Evolutionary conservation across 1,140 invertebrate genomes (phyloP), one percentile per base, ranked within the genome.

Genomic region (Campoletis sonorensis): DNA sequence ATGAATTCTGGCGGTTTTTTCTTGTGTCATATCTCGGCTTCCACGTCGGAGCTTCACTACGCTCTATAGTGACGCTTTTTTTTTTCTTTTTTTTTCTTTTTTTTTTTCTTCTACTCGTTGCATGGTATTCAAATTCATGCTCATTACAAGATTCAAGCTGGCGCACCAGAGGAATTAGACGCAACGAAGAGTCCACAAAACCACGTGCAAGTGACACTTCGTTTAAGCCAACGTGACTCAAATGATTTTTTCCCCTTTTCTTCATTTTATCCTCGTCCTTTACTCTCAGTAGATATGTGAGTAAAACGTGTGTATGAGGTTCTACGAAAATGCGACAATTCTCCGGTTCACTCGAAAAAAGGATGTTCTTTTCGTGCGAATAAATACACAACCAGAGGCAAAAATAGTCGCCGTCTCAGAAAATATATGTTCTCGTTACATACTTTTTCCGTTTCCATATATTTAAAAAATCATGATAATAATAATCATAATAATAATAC

Each of bases 181-280:
- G 67, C 67, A 70, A 70, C 67, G 67, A 33, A 70, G 67, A 70
- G 30, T 70, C 30, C 67, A 30, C 67, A 70, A 33, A 81, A 80
- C 80, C 64, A 79, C 49, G 76, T 85, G 81, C 76, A 82, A 72
- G 83, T 84, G 87, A 86, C 84, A 86, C 84, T 86, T 87, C 87
- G 84, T 87, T 88, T 85, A 87, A 87, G 70, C 82, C 81, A 61
- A 27, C 49, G 49, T 58, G 75, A 33, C 51, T 61, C 37, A 8
- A 40, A 33, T 76, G 77, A 79, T 82, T 79, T 61, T 67, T 37
- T 33, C 23, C 40, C 67, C 11, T 71, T 78, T 68, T 49, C 40
- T 81, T 72, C 79, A 37, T 79, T 30, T 68, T 21, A 37, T 79
- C 10, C 30, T 30, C 40, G 21, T 37, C 8, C 54, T 45, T 78